Conservation (phyloP, 2,113 vertebrate genomes). For the Piaya cayana region DNA sequence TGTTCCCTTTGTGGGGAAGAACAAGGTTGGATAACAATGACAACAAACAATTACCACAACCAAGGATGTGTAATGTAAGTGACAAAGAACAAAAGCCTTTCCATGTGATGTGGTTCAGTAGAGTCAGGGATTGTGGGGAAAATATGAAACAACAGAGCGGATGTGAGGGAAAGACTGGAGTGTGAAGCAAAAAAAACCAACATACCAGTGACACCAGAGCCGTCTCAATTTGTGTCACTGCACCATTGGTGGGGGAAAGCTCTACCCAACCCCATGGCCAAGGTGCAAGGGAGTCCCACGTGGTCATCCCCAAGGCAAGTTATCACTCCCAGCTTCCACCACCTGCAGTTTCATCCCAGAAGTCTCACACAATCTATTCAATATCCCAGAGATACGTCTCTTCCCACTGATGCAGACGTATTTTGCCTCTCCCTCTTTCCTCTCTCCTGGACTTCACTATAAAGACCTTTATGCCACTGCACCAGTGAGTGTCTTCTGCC, state of each 20-base stretch:
- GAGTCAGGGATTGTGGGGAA: not conserved
- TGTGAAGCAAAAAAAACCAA: not conserved
- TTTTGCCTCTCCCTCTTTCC: not conserved
- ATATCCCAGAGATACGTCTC: not conserved
- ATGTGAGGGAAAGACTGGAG: not conserved
- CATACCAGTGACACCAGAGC: not conserved
- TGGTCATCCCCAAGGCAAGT: not conserved
- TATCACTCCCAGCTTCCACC: not conserved
- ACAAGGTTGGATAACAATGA: constrained; percentile 15
- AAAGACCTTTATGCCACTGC: not conserved
- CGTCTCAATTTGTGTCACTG: not conserved
- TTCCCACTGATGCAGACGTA: not conserved
- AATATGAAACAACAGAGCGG: not conserved
- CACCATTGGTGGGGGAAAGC: not conserved
- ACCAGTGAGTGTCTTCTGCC: not conserved
- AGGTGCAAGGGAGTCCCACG: not conserved
- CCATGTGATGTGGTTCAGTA: not conserved
- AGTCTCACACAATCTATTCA: not conserved
- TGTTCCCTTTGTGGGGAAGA: constrained; percentile 8
- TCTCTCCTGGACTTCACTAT: not conserved
- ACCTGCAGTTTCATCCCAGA: not conserved
- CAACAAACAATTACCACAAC: not conserved
- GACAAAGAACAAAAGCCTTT: not conserved
- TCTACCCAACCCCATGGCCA: not conserved
- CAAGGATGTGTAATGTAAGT: not conserved